Evolutionary conservation across 2,888 invertebrate genomes (phyloP).

Genomic region (Ischnus inquisitorius): DNA sequence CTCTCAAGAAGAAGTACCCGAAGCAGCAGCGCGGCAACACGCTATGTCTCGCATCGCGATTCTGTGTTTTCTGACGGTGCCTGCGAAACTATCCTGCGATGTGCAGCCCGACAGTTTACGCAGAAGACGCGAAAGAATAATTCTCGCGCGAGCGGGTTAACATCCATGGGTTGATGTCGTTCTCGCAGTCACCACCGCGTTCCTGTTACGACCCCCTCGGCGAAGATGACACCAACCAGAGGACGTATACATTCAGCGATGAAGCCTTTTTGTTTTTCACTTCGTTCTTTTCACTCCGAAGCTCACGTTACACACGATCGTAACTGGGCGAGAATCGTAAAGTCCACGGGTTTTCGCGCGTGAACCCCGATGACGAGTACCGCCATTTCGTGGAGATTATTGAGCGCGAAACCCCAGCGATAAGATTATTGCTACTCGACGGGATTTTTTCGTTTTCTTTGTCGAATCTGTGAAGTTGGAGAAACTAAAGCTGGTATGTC

Average conservation of each 20-base stretch:
- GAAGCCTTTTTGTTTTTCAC: conserved; percentile 16
- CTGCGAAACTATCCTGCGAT: conserved; percentile 10
- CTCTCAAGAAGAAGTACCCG: conserved; percentile 21
- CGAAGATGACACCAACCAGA: conserved; percentile 40
- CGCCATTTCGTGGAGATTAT: conserved; percentile 24
- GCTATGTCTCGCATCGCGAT: background rate
- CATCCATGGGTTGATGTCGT: conserved; percentile 34
- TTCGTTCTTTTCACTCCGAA: conserved; percentile 25
- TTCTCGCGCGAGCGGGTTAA: conserved; percentile 45
- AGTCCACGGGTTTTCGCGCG: conserved; percentile 49
- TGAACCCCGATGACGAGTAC: conserved; percentile 45
- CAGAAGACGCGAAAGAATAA: conserved; percentile 59
- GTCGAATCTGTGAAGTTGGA: background rate
- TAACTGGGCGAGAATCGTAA: conserved; percentile 47
- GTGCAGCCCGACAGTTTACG: conserved; percentile 49
- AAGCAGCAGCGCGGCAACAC: conserved; percentile 18
- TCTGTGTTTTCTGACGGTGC: conserved; percentile 14
- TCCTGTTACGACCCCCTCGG: conserved; percentile 41
- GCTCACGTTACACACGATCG: conserved; percentile 61
- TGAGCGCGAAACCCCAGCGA: conserved; percentile 12
- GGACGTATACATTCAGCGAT: conserved; percentile 27
- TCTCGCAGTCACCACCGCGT: conserved; percentile 26
- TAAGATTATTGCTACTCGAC: conserved; percentile 44
- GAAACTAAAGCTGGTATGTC: background rate
- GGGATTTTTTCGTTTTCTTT: conserved; percentile 13